Percentiles rank a stretch among this genome's conserved stretches.
phyloP scores from a whole-genome alignment of 2,797 vertebrate genomes.

The Sebastes jordani region DNA sequence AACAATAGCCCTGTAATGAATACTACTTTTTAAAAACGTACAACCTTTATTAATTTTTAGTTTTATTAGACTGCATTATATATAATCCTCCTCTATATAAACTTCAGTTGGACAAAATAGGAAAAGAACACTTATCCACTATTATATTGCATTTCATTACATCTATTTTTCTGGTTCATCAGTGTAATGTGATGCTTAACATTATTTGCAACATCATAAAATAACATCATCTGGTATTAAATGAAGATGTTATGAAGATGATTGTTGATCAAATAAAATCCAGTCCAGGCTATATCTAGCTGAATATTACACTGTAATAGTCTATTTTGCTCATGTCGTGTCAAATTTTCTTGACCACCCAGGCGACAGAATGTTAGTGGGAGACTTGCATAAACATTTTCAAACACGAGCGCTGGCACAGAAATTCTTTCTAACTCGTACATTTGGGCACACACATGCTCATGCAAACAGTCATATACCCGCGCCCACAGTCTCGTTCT shows the following conservation, averaged over 20 bases:
- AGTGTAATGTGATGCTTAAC: background rate
- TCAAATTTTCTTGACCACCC: slow-evolving; percentile 66
- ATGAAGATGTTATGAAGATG: slow-evolving; percentile 9
- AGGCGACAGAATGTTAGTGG: slow-evolving; percentile 75
- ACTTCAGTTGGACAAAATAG: background rate
- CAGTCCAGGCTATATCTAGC: slow-evolving; percentile 46
- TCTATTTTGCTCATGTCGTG: slow-evolving; percentile 53
- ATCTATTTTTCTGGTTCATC: background rate
- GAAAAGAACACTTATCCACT: too few species aligned
- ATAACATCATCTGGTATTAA: slow-evolving; percentile 4
- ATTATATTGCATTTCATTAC: background rate
- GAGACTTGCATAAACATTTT: slow-evolving; percentile 69
- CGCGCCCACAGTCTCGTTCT: slow-evolving; percentile 65
- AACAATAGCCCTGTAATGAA: background rate
- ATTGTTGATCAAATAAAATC: slow-evolving; percentile 52
- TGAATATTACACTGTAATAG: slow-evolving; percentile 29
- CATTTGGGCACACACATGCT: slow-evolving; percentile 63
- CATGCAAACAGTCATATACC: slow-evolving; percentile 53
- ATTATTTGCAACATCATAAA: slow-evolving; percentile 15
- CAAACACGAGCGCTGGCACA: slow-evolving; percentile 49
- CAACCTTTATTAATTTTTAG: background rate
- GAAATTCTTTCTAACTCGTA: slow-evolving; percentile 54
- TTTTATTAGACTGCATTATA: background rate
- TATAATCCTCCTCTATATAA: background rate
- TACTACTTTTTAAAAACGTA: background rate